These are phyloP conservation scores for Trichopoda pennipes DNA, from an alignment of 2,888 invertebrate genomes.

Conservation along the genomic window DNA sequence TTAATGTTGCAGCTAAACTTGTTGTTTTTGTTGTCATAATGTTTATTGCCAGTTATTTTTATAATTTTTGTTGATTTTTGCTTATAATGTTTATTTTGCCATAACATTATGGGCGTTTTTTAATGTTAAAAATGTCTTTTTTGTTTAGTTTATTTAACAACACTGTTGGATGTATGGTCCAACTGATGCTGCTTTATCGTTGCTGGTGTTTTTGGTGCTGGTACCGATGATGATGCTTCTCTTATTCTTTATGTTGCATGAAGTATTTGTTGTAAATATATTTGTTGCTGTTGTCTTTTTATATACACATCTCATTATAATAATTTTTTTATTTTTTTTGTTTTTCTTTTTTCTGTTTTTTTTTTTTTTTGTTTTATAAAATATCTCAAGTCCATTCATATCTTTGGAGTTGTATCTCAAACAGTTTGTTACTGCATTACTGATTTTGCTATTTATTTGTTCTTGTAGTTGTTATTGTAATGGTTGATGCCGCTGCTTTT, in stretches of 20 bases:
- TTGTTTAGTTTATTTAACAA: constrained; percentile 22
- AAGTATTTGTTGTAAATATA: constrained; percentile 40
- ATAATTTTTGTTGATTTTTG: constrained; percentile 64
- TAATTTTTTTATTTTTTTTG: constrained; percentile 47
- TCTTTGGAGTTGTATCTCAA: constrained; percentile 58
- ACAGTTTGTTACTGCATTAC: constrained; percentile 58
- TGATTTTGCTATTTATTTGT: constrained; percentile 46
- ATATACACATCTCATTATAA: constrained; percentile 67
- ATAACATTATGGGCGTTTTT: constrained; percentile 71
- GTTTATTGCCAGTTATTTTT: constrained; percentile 62
- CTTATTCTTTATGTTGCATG: constrained; percentile 54
- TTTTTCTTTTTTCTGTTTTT: constrained; percentile 36
- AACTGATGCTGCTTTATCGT: constrained; percentile 36
- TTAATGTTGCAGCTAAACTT: constrained; percentile 57
- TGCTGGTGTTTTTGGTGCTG: constrained; percentile 31
- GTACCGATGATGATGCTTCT: constrained; percentile 46
- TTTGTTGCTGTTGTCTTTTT: constrained; percentile 47
- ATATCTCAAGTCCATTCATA: constrained; percentile 65
- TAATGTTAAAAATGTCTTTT: constrained; percentile 50
- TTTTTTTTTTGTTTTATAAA: constrained; percentile 34
- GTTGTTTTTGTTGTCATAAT: constrained; percentile 47
- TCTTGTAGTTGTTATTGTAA: constrained; percentile 27
- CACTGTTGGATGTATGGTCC: constrained; percentile 22
- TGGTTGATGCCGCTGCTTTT: constrained; percentile 40
- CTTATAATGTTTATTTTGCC: constrained; percentile 67